Conservation (phyloP, 2,888 invertebrate species). For the Tenthredo scrophulariae region DNA sequence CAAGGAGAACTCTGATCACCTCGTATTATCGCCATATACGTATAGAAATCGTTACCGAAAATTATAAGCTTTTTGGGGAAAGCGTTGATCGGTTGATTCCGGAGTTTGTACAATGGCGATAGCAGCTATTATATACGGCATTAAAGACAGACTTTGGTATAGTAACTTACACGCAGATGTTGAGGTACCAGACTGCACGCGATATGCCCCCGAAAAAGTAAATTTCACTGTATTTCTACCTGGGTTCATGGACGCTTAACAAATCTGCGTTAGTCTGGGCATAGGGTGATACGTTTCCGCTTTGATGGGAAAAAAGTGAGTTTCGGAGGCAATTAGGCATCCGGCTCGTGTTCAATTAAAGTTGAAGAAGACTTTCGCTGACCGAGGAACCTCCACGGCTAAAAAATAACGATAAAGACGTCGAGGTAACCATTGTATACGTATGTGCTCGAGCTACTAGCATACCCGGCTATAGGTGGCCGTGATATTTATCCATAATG, state of each 20-base stretch:
- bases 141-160: not conserved
- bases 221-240: not conserved
- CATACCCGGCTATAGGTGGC: not conserved
- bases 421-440: not conserved
- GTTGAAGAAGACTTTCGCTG: slow-evolving; percentile 27
- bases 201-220: not conserved
- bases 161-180: not conserved
- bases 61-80: slow-evolving; percentile 10
- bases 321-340: slow-evolving; percentile 18
- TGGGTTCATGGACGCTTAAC: not conserved
- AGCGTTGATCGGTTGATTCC: not conserved
- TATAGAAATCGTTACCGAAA: not conserved
- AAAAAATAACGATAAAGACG: not conserved
- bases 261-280: not conserved
- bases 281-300: not conserved
- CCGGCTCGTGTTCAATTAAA: not conserved
- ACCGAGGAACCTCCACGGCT: not conserved
- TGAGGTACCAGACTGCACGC: not conserved
- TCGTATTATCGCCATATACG: not conserved
- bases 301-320: slow-evolving; percentile 5
- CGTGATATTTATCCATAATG: slow-evolving; percentile 36
- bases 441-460: not conserved
- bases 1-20: not conserved
- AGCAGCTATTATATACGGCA: not conserved
- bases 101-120: not conserved